Evolutionary conservation across 2,113 vertebrate species (phyloP), one percentile per base, ranked within the genome.

Genomic region (Scopus umbretta): DNA sequence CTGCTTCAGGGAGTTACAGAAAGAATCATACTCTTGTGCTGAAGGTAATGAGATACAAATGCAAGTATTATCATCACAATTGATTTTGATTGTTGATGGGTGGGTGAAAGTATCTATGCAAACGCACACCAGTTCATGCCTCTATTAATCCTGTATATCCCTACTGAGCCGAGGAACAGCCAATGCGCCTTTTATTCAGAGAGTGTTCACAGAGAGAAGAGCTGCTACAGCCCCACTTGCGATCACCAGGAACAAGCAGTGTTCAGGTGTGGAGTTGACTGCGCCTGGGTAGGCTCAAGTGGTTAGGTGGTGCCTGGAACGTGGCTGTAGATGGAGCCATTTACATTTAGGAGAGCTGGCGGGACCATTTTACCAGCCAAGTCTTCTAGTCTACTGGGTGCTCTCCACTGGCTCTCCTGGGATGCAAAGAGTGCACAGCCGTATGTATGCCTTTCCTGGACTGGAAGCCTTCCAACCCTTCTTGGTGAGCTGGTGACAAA

Each of bases 121-220:
- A 82, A 62, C 9, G 11, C 18, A 3, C 2, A n/a, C 38, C n/a
- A 34, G 30, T 2, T 19, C 2, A 2, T 72, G 32, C 25, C 56
- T 49, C 34, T 45, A 10, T 10, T 34, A 21, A 9, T 1, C 8
- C 38, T 8, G 0, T 1, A 0, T 21, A 4, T 14, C 17, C 67
- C 62, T 52, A 61, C 11, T 70, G 75, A 19, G 62, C 66, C 0
- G 3, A 30, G 30, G 45, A 27, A 32, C 17, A 65, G 47, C 12
- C 2, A 1, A 16, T 4, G 22, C 30, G 47, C 29, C 52, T 38
- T 83, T 62, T 22, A 11, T 42, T 63, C 61, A 16, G 65, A 49
- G 50, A 18, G 36, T 11, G 61, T 22, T 81, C 32, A 12, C 29
- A 15, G 65, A 42, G 8, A 2, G 14, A 9, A 38, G 38, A 22